phyloP scores from a whole-genome alignment of 1,140 invertebrate genomes.

The Bilobella aurantiaca region DNA sequence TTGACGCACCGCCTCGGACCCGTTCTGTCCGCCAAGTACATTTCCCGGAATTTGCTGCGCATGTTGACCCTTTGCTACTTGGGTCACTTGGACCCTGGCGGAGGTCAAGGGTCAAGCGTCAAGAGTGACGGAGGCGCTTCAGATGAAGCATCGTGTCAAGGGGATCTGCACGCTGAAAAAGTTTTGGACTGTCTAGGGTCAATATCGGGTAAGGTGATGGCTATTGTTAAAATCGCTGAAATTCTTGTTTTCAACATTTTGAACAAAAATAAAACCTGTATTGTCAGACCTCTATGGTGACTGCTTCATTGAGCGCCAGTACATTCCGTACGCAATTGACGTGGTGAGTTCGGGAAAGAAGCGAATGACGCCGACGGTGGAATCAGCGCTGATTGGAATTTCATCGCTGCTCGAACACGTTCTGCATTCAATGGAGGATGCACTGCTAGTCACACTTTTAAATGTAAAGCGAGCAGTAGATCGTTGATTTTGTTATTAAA shows the following conservation, averaged over 20 bases:
- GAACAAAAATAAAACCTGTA: too few species aligned
- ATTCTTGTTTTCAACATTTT: slow-evolving; percentile 15
- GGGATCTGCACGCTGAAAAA: slow-evolving; percentile 69
- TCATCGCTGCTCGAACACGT: slow-evolving; percentile 27
- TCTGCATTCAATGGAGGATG: slow-evolving; percentile 25
- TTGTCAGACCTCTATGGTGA: slow-evolving; percentile 87
- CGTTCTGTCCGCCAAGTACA: slow-evolving; percentile 76
- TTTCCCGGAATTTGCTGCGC: slow-evolving; percentile 80
- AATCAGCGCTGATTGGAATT: slow-evolving; percentile 29
- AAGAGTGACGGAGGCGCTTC: neutral
- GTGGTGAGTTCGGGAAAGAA: slow-evolving; percentile 34
- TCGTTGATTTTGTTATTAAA: neutral
- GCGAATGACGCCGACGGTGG: slow-evolving; percentile 36
- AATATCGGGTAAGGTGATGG: slow-evolving; percentile 54
- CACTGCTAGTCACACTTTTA: slow-evolving; percentile 23
- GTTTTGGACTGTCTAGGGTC: slow-evolving; percentile 77
- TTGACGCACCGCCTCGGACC: slow-evolving; percentile 86
- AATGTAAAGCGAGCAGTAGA: slow-evolving; percentile 25
- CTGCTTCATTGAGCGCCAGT: slow-evolving; percentile 85
- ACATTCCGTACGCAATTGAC: slow-evolving; percentile 83
- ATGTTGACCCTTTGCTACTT: slow-evolving; percentile 90
- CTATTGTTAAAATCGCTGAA: neutral
- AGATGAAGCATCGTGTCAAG: slow-evolving; percentile 39
- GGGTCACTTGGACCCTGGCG: slow-evolving; percentile 45
- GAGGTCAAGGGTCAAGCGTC: too few species aligned